These are phyloP conservation scores for Mimas tiliae DNA, from an alignment of 2,888 invertebrate genomes.

Conservation along the genomic window DNA sequence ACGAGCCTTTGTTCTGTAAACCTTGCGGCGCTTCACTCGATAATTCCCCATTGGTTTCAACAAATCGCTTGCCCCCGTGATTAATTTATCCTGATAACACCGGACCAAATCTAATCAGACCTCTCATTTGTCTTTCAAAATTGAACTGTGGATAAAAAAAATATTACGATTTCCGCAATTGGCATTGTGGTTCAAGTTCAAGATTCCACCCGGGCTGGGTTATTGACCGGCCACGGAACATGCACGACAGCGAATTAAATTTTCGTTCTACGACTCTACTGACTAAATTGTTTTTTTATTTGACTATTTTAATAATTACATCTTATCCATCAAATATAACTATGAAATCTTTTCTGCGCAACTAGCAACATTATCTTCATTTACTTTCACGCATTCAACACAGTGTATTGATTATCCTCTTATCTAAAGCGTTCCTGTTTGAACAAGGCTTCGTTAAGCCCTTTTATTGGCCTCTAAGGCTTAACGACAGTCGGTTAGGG, in stretches of 20 bases:
- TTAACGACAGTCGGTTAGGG: slow-evolving; percentile 50
- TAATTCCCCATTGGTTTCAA: slow-evolving; percentile 32
- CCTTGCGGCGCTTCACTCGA: slow-evolving; percentile 12
- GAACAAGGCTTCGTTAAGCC: slow-evolving; percentile 61
- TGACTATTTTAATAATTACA: not conserved
- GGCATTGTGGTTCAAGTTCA: slow-evolving; percentile 78
- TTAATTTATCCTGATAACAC: slow-evolving; percentile 37
- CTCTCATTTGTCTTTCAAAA: slow-evolving; percentile 51
- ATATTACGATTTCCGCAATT: slow-evolving; percentile 50
- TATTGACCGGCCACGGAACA: slow-evolving; percentile 72
- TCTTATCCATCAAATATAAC: not conserved
- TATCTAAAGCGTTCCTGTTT: slow-evolving; percentile 64
- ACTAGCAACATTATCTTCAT: slow-evolving; percentile 30
- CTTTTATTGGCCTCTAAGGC: slow-evolving; percentile 61
- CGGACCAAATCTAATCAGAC: slow-evolving; percentile 39
- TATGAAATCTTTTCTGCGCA: slow-evolving; percentile 20
- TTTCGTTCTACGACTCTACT: slow-evolving; percentile 45
- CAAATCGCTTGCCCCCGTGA: slow-evolving; percentile 38
- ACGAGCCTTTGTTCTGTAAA: slow-evolving; percentile 18
- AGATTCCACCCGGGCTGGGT: slow-evolving; percentile 65
- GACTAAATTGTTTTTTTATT: slow-evolving; percentile 28
- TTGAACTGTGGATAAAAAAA: slow-evolving; percentile 46
- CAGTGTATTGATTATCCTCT: slow-evolving; percentile 64
- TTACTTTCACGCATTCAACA: slow-evolving; percentile 42
- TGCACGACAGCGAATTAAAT: slow-evolving; percentile 59